Percentiles rank a stretch among this genome's conserved stretches.
phyloP scores from a whole-genome alignment of 2,797 vertebrate genomes.

The Pelochelys cantorii region DNA sequence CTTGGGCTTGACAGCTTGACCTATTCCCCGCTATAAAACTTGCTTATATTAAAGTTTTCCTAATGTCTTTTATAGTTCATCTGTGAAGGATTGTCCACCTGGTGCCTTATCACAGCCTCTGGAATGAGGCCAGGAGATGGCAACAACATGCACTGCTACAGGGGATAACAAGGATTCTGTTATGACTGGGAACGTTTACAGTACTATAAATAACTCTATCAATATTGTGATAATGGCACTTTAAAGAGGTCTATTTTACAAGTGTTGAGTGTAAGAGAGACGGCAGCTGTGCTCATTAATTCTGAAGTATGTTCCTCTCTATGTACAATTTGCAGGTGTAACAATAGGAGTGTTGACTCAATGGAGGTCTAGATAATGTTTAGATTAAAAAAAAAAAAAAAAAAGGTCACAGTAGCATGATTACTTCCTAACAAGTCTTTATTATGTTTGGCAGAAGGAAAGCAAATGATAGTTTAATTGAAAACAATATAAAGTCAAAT shows the following conservation, averaged over 20 bases:
- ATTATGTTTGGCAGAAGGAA: slow-evolving; percentile 82
- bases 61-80: slow-evolving; percentile 59
- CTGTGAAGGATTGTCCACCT: slow-evolving; percentile 86
- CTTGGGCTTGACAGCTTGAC: slow-evolving; percentile 53
- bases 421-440: slow-evolving; percentile 79
- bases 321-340: slow-evolving; percentile 83
- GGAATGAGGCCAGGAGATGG: slow-evolving; percentile 86
- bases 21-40: slow-evolving; percentile 59
- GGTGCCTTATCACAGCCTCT: slow-evolving; percentile 85
- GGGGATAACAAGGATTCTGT: slow-evolving; percentile 84
- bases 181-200: slow-evolving; percentile 83
- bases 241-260: slow-evolving; percentile 87
- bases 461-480: slow-evolving; percentile 84
- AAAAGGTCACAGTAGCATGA: slow-evolving; percentile 80
- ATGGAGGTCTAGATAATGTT: slow-evolving; percentile 76
- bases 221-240: slow-evolving; percentile 89
- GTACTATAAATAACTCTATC: slow-evolving; percentile 88
- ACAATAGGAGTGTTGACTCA: slow-evolving; percentile 81
- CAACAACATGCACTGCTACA: slow-evolving; percentile 71
- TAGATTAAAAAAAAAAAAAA: slow-evolving; percentile 68
- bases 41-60: slow-evolving; percentile 65
- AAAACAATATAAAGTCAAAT: slow-evolving; percentile 80
- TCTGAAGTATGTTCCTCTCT: slow-evolving; percentile 80
- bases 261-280: slow-evolving; percentile 80
- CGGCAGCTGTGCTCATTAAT: slow-evolving; percentile 87